Percentiles rank a stretch among this genome's conserved stretches.
phyloP scores from a whole-genome alignment of 2,797 vertebrate genomes.

The Enteromius treurensis region DNA sequence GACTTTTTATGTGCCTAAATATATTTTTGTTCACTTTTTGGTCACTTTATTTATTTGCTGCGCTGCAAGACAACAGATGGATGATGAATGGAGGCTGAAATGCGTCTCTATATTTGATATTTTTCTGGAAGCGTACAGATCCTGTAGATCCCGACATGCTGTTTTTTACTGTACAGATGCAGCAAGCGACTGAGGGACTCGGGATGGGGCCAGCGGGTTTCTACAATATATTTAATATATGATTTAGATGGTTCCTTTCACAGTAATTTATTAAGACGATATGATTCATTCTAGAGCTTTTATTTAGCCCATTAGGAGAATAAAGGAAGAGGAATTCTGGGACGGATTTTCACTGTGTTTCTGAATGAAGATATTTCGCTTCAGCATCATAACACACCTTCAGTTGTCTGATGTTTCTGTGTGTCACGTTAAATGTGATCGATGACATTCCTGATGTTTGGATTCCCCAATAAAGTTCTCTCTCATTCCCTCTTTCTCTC shows the following conservation, averaged over 20 bases:
- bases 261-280: slow-evolving; percentile 86
- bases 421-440: not conserved
- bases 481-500: not conserved
- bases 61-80: not conserved
- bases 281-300: slow-evolving; percentile 75
- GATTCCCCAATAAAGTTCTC: not conserved
- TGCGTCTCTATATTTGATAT: slow-evolving; percentile 48
- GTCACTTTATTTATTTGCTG: slow-evolving; percentile 42
- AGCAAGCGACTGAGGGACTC: slow-evolving; percentile 69
- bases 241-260: slow-evolving; percentile 83
- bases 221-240: slow-evolving; percentile 95
- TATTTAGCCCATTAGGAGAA: slow-evolving; percentile 73
- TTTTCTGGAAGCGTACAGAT: slow-evolving; percentile 41
- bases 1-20: slow-evolving; percentile 60
- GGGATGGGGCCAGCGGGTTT: slow-evolving; percentile 69
- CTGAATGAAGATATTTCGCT: not conserved
- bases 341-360: slow-evolving; percentile 35
- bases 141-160: slow-evolving; percentile 18
- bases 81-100: slow-evolving; percentile 16
- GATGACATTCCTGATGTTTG: not conserved
- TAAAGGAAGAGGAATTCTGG: slow-evolving; percentile 12
- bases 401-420: not conserved
- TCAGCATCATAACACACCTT: slow-evolving; percentile 6
- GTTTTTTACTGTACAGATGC: slow-evolving; percentile 84
- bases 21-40: slow-evolving; percentile 16